phyloP scores from a whole-genome alignment of 2,888 invertebrate species.

The Hylaea fasciaria region DNA sequence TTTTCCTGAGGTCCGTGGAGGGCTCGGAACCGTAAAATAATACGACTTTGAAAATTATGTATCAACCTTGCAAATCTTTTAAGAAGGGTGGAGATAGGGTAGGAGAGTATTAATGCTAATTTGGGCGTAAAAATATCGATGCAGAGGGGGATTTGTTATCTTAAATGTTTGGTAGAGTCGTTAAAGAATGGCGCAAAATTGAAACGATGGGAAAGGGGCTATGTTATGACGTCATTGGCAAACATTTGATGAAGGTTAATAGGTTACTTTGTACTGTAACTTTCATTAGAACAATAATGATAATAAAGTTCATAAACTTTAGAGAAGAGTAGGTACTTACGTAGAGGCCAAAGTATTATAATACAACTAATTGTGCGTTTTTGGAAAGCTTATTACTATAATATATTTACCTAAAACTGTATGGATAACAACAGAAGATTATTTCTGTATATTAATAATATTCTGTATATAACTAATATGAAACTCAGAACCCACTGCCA shows the following conservation, averaged over 20 bases:
- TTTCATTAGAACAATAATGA: no score
- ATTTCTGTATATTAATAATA: no score
- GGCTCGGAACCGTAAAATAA: constrained; percentile 41
- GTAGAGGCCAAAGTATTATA: no score
- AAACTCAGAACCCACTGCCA: no score
- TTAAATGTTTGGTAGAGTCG: constrained; percentile 22
- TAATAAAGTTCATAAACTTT: no score
- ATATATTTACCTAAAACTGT: no score
- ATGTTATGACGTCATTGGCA: not conserved
- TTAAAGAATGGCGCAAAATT: constrained; percentile 17
- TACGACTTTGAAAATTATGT: constrained; percentile 44
- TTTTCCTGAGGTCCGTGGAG: constrained; percentile 37
- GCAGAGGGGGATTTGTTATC: constrained; percentile 21
- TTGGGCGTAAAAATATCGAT: constrained; percentile 41
- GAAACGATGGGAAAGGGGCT: constrained; percentile 1
- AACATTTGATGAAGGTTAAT: not conserved
- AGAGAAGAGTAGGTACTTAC: no score
- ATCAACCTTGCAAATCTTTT: constrained; percentile 46
- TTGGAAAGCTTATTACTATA: no score
- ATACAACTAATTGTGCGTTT: no score
- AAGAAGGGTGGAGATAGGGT: constrained; percentile 34
- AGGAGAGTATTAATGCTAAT: constrained; percentile 44
- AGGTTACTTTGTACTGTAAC: no score
- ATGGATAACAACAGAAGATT: no score
- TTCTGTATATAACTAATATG: no score